Conservation (phyloP, 2,888 invertebrate species). For the Melieria crassipennis region DNA sequence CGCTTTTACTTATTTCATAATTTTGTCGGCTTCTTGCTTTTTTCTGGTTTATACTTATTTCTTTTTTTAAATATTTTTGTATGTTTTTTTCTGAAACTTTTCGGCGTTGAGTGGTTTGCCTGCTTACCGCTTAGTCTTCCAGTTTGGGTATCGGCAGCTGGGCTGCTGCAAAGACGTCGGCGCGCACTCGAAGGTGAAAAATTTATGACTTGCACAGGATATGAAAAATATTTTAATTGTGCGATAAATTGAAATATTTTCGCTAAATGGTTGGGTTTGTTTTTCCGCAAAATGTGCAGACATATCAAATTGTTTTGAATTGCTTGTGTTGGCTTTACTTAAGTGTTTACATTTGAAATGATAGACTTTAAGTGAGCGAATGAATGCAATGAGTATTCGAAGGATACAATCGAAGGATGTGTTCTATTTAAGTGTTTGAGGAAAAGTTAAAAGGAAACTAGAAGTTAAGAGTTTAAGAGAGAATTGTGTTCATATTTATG, state of each 20-base stretch:
- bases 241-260: constrained; percentile 47
- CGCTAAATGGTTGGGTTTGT: neutral
- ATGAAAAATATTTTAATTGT: constrained; percentile 49
- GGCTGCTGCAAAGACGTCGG: too few species aligned
- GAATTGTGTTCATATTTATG: too few species aligned
- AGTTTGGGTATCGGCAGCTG: neutral
- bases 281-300: neutral
- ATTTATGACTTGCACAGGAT: constrained; percentile 48
- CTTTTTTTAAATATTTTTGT: neutral
- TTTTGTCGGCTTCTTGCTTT: constrained; percentile 40
- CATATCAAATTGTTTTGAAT: constrained; percentile 20
- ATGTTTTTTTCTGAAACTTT: too few species aligned
- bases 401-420: neutral
- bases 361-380: neutral
- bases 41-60: neutral
- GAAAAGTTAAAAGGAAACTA: too few species aligned
- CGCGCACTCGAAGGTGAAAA: constrained; percentile 42
- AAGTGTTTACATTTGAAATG: too few species aligned
- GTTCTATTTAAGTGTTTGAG: neutral
- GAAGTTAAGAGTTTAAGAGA: too few species aligned
- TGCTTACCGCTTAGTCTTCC: neutral
- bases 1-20: constrained; percentile 61
- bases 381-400: neutral
- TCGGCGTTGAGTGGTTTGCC: too few species aligned
- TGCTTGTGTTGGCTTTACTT: neutral